These are phyloP conservation scores for Spilarctia lutea DNA, from an alignment of 2,888 invertebrate species.

Conservation along the genomic window DNA sequence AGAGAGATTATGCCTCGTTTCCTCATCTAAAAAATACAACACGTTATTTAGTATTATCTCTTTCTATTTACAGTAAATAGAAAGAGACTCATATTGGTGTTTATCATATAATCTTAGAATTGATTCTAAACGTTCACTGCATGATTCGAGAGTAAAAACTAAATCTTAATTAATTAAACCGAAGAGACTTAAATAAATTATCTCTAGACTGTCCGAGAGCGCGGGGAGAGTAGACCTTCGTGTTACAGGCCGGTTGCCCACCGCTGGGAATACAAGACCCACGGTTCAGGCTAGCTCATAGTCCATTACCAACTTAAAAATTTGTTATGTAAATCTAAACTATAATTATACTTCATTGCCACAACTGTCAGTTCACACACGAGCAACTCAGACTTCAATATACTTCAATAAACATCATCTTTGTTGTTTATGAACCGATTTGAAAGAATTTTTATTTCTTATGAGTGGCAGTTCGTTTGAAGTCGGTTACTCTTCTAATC, in stretches of 20 bases:
- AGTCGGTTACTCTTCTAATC: not conserved
- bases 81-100: not conserved
- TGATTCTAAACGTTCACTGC: constrained; percentile 3
- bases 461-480: not conserved
- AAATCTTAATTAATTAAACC: constrained; percentile 69
- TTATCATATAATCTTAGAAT: not conserved
- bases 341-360: constrained; percentile 33
- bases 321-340: constrained; percentile 29
- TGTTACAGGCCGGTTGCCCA: not conserved
- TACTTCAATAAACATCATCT: not conserved
- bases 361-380: constrained; percentile 4
- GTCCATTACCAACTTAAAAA: constrained; percentile 4
- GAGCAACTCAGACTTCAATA: not conserved
- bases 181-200: constrained; percentile 61
- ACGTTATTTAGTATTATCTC: not conserved
- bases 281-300: not conserved
- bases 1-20: not conserved
- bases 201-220: constrained; percentile 48
- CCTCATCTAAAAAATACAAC: not conserved
- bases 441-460: not conserved
- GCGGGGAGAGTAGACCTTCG: constrained; percentile 27
- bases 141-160: constrained; percentile 40
- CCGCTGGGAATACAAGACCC: not conserved
- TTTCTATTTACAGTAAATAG: constrained; percentile 12
- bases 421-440: not conserved